phyloP scores from a whole-genome alignment of 2,888 invertebrate species.

The Nipponacmea schrenckii region DNA sequence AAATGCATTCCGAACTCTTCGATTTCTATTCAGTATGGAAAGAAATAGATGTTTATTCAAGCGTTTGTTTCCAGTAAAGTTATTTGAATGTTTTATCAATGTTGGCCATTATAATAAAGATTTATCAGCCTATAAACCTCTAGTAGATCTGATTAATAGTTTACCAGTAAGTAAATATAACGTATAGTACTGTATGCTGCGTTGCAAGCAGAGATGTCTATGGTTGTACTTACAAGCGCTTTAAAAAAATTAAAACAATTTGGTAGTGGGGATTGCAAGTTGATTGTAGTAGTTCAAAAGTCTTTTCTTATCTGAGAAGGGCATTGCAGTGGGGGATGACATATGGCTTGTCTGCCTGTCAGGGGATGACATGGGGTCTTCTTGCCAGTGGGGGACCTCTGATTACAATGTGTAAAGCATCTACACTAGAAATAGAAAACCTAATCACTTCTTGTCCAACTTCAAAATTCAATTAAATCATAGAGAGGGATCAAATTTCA shows the following conservation, averaged over 20 bases:
- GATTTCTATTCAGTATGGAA: conserved; percentile 69
- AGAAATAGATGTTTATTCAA: conserved; percentile 68
- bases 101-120: conserved; percentile 69
- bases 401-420: no score
- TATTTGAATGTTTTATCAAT: conserved; percentile 69
- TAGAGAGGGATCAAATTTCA: no score
- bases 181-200: neutral
- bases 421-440: no score
- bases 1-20: conserved; percentile 67
- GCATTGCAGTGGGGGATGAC: no score
- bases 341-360: no score
- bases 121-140: conserved; percentile 59
- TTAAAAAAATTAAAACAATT: neutral
- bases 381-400: no score
- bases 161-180: conserved; percentile 50
- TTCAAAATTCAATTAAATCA: no score
- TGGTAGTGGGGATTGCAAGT: no score
- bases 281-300: no score
- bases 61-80: conserved; percentile 65
- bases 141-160: conserved; percentile 61
- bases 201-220: neutral
- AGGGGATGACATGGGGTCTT: no score
- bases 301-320: no score
- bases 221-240: neutral
- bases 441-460: no score